Base-by-base conservation (phyloP, 92 coral and sea anemone species). In the Phenganax stokvisi region DNA sequence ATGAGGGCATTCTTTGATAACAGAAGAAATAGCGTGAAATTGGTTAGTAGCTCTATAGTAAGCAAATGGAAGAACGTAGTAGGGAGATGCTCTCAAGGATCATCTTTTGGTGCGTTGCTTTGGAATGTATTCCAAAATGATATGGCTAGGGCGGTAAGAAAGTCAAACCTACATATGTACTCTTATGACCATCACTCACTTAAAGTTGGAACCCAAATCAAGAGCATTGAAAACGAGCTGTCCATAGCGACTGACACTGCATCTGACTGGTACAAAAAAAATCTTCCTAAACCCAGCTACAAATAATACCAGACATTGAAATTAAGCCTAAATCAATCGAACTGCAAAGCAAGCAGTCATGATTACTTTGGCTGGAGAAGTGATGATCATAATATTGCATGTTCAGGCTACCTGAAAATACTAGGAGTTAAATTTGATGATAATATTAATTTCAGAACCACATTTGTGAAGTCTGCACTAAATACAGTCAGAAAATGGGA, bases 81-180 rank as follows among this genome's bases (percentile, higher is more conserved):
- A 54, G 63, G 85, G 74, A 80, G 85, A 47, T 85, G 87, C 56
- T 85, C 87, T 12, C 87, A 85, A 65, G 87, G 87, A 44, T 84
- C 65, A 27, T 20, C 25, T 20, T 20, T 20, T 20, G 25, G 25
- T 20, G 25, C 25, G 25, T 20, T 20, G 25, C 25, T 20, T 20
- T 20, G 25, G 25, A 20, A 20, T 20, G 25, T 20, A 20, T 20
- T 20, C 25, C 25, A 20, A 20, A 20, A 20, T 20, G 25, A 20
- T 20, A 20, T 20, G 25, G 25, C 25, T 20, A 20, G 25, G 25
- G 25, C 25, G 25, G 25, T 20, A 20, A 20, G 25, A 20, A 20
- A 20, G 25, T 20, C 25, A 20, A 20, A 20, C 25, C 25, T 20
- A 20, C 25, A 20, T 20, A 20, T 20, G 25, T 20, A 20, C 25